Base-by-base conservation (phyloP, 2,797 vertebrate species). In the Brotula barbata region DNA sequence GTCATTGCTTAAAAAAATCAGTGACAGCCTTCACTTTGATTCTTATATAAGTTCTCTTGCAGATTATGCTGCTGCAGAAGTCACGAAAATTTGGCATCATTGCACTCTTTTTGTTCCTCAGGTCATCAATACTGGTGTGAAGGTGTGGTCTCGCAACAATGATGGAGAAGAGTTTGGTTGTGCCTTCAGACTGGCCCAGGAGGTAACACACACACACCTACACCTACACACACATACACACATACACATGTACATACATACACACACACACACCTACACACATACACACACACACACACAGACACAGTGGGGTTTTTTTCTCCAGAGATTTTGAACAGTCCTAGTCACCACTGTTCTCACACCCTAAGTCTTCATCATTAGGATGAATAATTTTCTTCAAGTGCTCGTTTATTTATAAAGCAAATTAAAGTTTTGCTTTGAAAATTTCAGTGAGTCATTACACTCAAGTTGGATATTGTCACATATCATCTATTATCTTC, bases 61-160 rank as follows among this genome's bases (percentile, higher is more conserved):
- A n/a, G n/a, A n/a, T n/a, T n/a, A n/a, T n/a, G n/a, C n/a, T n/a
- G 25, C 25, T 28, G 25, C 25, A 28, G 25, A 28, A 28, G 25
- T 28, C 4, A 28, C 8, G 15, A 17, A 40, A 39, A 10, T 21
- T 37, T 54, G 42, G 15, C 43, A 49, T 58, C 40, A 7, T 12
- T 28, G 21, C 39, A 17, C 55, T 44, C 17, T 45, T 45, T 68
- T 48, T 37, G 14, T 68, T 36, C n/a, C 11, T 36, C 83, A 99
- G 97, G 95, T 99, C 51, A 96, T 99, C 77, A 99, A 99, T 85
- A 98, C 95, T 0, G 97, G 97, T 6, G 94, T 99, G 79, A 99
- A 98, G 89, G 96, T 98, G 55, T 95, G 93, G 94, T 98, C 94
- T 78, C 94, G 95, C 40, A 98, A 96, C 87, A 97, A 91, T 22